Evolutionary conservation across 2,113 vertebrate genomes (phyloP).

Genomic region (Pterocles orientalis): DNA sequence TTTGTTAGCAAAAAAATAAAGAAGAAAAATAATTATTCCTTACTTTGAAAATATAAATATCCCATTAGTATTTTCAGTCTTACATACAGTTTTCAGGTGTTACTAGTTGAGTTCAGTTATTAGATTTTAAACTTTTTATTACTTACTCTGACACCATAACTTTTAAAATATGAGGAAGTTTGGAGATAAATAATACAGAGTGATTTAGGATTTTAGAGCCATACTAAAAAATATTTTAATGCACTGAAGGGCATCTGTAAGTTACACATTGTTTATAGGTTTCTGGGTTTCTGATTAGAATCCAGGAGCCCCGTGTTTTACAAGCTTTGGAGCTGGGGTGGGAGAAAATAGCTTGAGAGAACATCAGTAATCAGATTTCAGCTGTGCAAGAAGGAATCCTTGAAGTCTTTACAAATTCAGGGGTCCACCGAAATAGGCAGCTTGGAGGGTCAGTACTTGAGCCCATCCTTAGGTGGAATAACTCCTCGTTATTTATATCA

Average conservation of each 20-base stretch:
- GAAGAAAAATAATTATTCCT: neutral
- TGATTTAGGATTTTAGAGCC: slow-evolving; percentile 75
- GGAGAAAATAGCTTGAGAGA: slow-evolving; percentile 18
- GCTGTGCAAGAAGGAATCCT: neutral
- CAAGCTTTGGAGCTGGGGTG: slow-evolving; percentile 24
- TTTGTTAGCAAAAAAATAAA: neutral
- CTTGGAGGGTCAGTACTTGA: neutral
- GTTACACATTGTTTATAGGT: slow-evolving; percentile 76
- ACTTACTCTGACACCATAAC: slow-evolving; percentile 64
- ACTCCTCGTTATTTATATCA: neutral
- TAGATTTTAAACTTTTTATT: slow-evolving; percentile 76
- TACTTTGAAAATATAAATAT: slow-evolving; percentile 17
- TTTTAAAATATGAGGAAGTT: slow-evolving; percentile 72
- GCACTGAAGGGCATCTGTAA: slow-evolving; percentile 75
- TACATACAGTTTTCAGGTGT: slow-evolving; percentile 23
- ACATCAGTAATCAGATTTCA: neutral
- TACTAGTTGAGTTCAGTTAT: slow-evolving; percentile 46
- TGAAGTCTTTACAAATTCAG: neutral
- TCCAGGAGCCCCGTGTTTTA: slow-evolving; percentile 61
- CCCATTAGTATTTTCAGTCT: slow-evolving; percentile 22
- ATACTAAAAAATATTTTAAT: slow-evolving; percentile 65
- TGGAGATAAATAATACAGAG: slow-evolving; percentile 66
- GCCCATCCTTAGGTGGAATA: neutral
- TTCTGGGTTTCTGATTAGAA: slow-evolving; percentile 75
- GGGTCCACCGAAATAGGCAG: neutral